These are phyloP conservation scores for Alcedo atthis DNA, from an alignment of 2,797 vertebrate species.

Conservation along the genomic window DNA sequence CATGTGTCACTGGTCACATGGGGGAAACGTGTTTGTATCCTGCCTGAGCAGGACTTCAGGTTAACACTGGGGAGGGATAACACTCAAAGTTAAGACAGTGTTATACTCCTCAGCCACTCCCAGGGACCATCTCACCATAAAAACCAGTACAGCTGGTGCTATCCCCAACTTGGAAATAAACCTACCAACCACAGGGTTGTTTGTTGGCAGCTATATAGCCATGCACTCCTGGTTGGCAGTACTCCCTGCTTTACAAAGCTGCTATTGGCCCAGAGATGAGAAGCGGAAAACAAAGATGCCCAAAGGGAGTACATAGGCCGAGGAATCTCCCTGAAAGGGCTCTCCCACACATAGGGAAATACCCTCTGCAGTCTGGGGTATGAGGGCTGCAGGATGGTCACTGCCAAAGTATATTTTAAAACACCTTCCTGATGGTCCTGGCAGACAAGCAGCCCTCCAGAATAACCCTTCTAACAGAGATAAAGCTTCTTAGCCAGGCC, in stretches of 20 bases:
- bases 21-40: background rate
- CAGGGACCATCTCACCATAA: background rate
- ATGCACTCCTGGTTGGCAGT: fast-evolving
- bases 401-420: background rate
- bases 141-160: background rate
- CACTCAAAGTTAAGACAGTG: background rate
- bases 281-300: background rate
- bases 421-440: background rate
- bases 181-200: fast-evolving
- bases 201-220: background rate
- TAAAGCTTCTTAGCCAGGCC: background rate
- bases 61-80: background rate
- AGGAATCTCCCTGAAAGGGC: background rate
- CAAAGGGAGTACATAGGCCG: background rate
- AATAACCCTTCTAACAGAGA: background rate
- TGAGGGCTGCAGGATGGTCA: background rate
- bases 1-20: fast-evolving
- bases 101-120: background rate
- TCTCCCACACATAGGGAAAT: background rate
- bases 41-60: background rate
- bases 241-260: background rate
- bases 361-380: background rate
- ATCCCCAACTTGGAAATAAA: background rate
- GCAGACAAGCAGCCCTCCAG: background rate
- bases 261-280: fast-evolving